phyloP scores from a whole-genome alignment of 2,113 vertebrate genomes.

The Chrysemys picta region DNA sequence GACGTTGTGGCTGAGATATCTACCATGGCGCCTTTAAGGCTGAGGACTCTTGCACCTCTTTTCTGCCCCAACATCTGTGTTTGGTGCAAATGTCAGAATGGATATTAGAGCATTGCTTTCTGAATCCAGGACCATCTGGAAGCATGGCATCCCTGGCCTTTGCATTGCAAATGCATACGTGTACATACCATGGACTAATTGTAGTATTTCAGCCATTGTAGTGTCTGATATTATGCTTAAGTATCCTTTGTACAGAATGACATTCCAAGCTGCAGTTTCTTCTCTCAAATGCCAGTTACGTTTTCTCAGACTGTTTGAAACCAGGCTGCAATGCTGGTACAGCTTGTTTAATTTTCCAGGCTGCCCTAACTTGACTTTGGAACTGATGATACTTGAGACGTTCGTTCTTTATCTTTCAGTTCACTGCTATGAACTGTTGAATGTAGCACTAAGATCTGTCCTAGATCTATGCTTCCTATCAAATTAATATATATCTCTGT shows the following conservation, averaged over 20 bases:
- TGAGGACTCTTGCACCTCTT: not conserved
- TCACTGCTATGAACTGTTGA: constrained; percentile 4
- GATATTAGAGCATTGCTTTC: not conserved
- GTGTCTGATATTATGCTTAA: accelerated
- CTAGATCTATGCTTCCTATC: not conserved
- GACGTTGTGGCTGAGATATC: not conserved
- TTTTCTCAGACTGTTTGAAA: not conserved
- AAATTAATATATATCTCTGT: not conserved
- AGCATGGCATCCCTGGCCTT: not conserved
- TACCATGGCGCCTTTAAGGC: not conserved
- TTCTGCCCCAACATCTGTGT: not conserved
- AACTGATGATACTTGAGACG: constrained; percentile 26
- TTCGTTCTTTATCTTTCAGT: constrained; percentile 4
- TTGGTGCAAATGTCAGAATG: not conserved
- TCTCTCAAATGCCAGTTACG: not conserved
- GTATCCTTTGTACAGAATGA: not conserved
- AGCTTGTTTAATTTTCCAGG: constrained; percentile 8
- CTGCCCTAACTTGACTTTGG: constrained; percentile 1
- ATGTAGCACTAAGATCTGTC: not conserved
- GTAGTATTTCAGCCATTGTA: not conserved
- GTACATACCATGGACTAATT: accelerated
- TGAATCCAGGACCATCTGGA: not conserved
- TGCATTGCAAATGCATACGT: accelerated
- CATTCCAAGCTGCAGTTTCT: not conserved
- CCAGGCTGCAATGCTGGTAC: not conserved